These are phyloP conservation scores for Conus canariensis DNA, from an alignment of 2,888 invertebrate genomes.

Conservation along the genomic window DNA sequence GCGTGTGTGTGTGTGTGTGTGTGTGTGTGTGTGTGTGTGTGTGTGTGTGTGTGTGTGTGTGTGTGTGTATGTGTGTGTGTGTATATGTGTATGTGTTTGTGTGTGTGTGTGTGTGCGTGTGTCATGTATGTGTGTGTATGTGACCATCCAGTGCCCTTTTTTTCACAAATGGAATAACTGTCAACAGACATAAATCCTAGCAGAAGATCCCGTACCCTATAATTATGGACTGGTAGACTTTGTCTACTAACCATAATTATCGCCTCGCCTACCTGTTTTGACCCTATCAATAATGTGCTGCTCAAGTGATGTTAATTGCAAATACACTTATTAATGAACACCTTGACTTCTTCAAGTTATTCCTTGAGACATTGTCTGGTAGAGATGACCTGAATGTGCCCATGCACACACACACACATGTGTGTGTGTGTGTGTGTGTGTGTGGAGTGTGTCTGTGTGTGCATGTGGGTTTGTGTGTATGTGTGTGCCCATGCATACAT, in stretches of 20 bases:
- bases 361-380: no score
- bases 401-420: background rate
- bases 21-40: background rate
- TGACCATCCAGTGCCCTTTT: background rate
- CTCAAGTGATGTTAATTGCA: no score
- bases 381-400: no score
- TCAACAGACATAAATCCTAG: no score
- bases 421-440: background rate
- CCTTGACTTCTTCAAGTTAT: no score
- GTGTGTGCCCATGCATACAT: background rate
- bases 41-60: background rate
- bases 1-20: constrained; percentile 14
- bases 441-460: background rate
- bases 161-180: no score
- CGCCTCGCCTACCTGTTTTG: no score
- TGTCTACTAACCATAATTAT: no score
- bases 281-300: no score
- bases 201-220: no score
- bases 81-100: background rate
- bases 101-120: background rate
- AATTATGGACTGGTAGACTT: no score
- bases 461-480: background rate
- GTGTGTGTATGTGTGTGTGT: background rate
- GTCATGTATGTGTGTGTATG: background rate
- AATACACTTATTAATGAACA: no score